Base-by-base conservation (phyloP, 35 echinoderm and acorn worm species). In the Apostichopus parvimensis region DNA sequence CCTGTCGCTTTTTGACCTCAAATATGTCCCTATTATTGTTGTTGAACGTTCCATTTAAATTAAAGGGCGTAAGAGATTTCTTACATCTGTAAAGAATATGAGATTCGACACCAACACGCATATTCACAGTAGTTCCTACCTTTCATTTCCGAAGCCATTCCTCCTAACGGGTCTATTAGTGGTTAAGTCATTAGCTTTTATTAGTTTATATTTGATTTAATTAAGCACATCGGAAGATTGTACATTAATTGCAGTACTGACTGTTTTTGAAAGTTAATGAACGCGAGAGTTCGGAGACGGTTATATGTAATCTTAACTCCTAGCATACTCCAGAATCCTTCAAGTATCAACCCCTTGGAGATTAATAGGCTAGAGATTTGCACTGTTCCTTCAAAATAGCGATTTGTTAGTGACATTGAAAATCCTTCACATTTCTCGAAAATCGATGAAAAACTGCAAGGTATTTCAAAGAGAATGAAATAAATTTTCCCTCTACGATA, bases 21-120 rank as follows among this genome's bases (percentile, higher is more conserved):
- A 84, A 84, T 84, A 84, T 84, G 81, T 84, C 17, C 81, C 57
- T 55, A 59, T 59, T 84, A 84, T 84, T 84, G 81, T 84, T 84
- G 57, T 84, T 84, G 81, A 17, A 23, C 81, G 12, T 59, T 84
- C 81, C 81, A 84, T 59, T 84, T 58, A 84, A 18, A 59, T 22
- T 13, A 60, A 23, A 59, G 81, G 81, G 71, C 71, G 21, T 75
- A 18, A 20, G 71, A 22, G 21, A 75, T 4, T 3, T 20, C 17
- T 75, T 20, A 75, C 17, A 75, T 61, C 8, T 61, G 58, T 12
- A 61, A 12, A 61, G 58, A 61, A 12, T 9, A 1, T 61, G 7
- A 2, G 58, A 61, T 75, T 18, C 71, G n/a, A 22, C 15, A 22
- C 13, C 4, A 14, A 22, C 71, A 75, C 17, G 17, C 6, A 18